Base-by-base conservation (phyloP, 2,888 invertebrate genomes). In the Barypeithes pellucidus region DNA sequence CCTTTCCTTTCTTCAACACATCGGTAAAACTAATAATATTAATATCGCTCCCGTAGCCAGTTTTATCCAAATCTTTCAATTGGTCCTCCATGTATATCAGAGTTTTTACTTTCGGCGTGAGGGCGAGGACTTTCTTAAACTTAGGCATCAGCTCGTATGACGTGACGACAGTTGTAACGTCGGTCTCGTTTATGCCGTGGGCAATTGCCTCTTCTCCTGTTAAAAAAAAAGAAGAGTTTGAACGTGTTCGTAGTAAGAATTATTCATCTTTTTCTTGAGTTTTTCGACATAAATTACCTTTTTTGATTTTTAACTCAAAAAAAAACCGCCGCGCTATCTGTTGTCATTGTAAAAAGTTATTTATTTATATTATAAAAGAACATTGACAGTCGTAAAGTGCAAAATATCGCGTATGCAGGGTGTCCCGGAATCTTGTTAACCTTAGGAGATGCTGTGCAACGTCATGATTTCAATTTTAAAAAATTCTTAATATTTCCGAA, bases 121-220 rank as follows among this genome's bases (percentile, higher is more conserved):
- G 88, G 0, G 87, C 86, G 54, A 97, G 88, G 77, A 97, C 90
- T 77, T 90, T 90, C 86, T 91, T 93, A 86, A 98, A 95, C 88
- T 98, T 98, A 59, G 95, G 94, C 85, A 99, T 88, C 69, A 99
- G 89, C 75, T 97, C 96, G 85, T 94, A 94, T 33, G 96, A 93
- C 16, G 99, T 99, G 84, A 99, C 94, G 41, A 99, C 94, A 8
- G 95, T 93, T 54, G 93, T 92, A 0, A 96, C 97, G 84, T 98
- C 97, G 0, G 99, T 97, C 89, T 99, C 98, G 85, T 96, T 97
- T 83, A 99, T 94, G 80, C 98, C 98, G 87, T 98, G 98, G 5
- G 95, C 93, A 75, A 99, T 95, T 1, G 98, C 99, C 7, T 99
- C 98, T 83, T 98, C 97, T 39, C 98, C 76, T 76, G 18, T 39